Evolutionary conservation across 2,113 vertebrate genomes (phyloP), one percentile per base, ranked within the genome.

Genomic region (Melospiza melodia): DNA sequence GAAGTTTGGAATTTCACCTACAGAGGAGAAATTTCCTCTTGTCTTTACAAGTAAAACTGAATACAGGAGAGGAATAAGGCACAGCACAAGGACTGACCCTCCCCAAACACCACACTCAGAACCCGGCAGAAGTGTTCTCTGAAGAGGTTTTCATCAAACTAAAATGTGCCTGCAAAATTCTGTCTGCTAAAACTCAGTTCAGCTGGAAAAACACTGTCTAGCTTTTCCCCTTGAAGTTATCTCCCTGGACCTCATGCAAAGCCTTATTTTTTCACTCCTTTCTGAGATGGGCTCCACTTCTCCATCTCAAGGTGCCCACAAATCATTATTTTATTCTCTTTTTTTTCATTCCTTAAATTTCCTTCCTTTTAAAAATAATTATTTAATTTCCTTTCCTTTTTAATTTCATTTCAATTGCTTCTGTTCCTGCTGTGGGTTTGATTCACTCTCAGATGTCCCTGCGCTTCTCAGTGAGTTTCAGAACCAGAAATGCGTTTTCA

Each of bases 151-250:
- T 48, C 88, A 83, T 85, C 78, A 21, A 37, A 33, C 28, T 23
- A 51, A 62, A 87, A n/a, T 23, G 35, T 2, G 65, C 69, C 88
- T 89, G 85, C 88, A 35, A 78, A 90, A 59, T 18, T 12, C 88
- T 82, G 90, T 48, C 91, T 94, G 91, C 31, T 35, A 28, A 46
- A 92, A 37, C 44, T 72, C 90, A 21, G 0, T 21, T 84, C 94
- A 95, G 85, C 95, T 95, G 95, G 78, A 94, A 95, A 93, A 94
- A 67, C 94, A 49, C 78, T 0, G 52, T 67, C 93, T 35, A 8
- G 82, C 48, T 2, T 39, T 51, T 13, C 86, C 15, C 74, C 85
- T 67, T 59, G n/a, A 15, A 82, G 66, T 63, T 85, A 27, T 87
- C 94, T 90, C 93, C 37, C 31, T 4, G 67, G 90, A 75, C 82